Evolutionary conservation across 2,113 vertebrate genomes (phyloP).

Genomic region (Willisornis vidua): DNA sequence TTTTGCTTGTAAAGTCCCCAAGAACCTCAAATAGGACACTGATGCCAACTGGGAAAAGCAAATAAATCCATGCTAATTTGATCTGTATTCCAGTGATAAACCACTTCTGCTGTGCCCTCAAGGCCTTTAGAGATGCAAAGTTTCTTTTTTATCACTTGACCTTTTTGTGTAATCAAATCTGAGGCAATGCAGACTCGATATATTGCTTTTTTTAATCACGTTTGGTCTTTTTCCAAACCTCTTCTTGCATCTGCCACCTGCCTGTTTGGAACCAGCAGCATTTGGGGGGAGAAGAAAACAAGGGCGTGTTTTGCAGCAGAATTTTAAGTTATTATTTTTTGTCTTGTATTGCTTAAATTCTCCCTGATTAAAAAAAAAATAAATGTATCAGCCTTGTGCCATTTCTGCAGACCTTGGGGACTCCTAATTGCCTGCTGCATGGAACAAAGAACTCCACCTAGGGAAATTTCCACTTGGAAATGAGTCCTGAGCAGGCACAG

Average conservation of each 20-base stretch:
- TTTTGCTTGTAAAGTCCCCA: not conserved
- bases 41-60: not conserved
- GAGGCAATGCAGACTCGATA: not conserved
- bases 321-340: not conserved
- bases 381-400: not conserved
- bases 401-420: slow-evolving; percentile 56
- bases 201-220: not conserved
- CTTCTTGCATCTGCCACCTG: not conserved
- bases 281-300: not conserved
- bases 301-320: not conserved
- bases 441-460: slow-evolving; percentile 63
- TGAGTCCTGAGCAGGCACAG: not conserved
- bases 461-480: slow-evolving; percentile 54
- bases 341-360: not conserved
- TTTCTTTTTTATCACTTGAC: slow-evolving; percentile 50
- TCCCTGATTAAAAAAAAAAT: not conserved
- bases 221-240: not conserved
- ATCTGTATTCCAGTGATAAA: not conserved
- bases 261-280: not conserved
- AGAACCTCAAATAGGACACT: not conserved
- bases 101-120: not conserved
- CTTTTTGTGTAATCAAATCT: slow-evolving; percentile 15
- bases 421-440: slow-evolving; percentile 52
- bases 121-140: not conserved
- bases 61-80: slow-evolving; percentile 4